phyloP scores from a whole-genome alignment of 2,113 vertebrate species.

The Puffinus mauretanicus region DNA sequence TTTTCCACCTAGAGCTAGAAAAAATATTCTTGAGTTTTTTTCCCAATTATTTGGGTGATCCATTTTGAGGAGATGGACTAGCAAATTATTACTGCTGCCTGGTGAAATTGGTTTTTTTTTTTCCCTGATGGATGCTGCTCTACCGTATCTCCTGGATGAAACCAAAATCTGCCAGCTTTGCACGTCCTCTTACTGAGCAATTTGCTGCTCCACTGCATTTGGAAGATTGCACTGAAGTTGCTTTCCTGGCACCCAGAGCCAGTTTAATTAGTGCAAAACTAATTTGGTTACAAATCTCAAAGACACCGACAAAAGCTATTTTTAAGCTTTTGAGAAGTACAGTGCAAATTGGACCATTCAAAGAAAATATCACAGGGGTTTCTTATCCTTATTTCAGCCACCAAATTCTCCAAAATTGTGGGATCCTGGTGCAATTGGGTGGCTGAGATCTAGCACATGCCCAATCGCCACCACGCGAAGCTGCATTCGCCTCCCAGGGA shows the following conservation, averaged over 20 bases:
- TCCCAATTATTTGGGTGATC: background rate
- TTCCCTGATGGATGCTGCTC: background rate
- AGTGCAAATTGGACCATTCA: background rate
- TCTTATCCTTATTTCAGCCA: background rate
- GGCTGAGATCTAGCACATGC: background rate
- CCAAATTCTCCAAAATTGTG: background rate
- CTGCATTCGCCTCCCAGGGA: background rate
- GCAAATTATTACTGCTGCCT: background rate
- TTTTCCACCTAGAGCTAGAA: background rate
- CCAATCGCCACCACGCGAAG: background rate
- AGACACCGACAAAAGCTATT: slow-evolving; percentile 1
- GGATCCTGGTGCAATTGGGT: background rate
- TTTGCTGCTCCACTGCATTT: slow-evolving; percentile 32
- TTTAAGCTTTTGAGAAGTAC: background rate
- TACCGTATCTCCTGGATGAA: background rate
- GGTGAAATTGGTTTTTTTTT: background rate
- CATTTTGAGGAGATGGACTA: background rate
- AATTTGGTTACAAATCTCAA: slow-evolving; percentile 44
- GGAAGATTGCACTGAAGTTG: slow-evolving; percentile 3
- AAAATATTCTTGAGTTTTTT: background rate
- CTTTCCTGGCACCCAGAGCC: background rate
- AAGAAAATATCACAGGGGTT: background rate
- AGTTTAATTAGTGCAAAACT: slow-evolving; percentile 25
- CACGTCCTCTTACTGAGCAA: slow-evolving; percentile 23
- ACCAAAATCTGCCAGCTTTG: slow-evolving; percentile 22